Percentiles rank a stretch among this genome's conserved stretches.
These are phyloP conservation scores for Sceloporus tristichus DNA, from an alignment of 2,113 vertebrate species.

Conservation along the genomic window DNA sequence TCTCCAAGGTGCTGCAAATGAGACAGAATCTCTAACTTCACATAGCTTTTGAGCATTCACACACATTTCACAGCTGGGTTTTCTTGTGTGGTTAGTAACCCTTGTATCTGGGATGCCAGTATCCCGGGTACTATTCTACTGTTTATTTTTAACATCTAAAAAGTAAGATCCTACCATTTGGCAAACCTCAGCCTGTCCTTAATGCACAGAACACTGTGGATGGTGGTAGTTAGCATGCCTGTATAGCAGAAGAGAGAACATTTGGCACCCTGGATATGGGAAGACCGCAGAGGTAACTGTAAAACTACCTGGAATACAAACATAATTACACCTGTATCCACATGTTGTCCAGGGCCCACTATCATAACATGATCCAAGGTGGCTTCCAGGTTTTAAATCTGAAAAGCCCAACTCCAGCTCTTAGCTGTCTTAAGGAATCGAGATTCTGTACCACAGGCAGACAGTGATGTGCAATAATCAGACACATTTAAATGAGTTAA, in stretches of 20 bases:
- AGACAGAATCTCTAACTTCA: neutral
- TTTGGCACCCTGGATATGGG: neutral
- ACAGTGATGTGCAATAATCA: neutral
- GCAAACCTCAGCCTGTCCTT: neutral
- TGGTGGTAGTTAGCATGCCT: neutral
- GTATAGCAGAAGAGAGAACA: neutral
- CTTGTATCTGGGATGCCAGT: neutral
- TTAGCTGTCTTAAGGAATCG: neutral
- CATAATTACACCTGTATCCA: too few relatives aligned
- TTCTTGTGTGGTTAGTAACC: neutral
- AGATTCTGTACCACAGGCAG: neutral
- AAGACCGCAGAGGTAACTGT: neutral
- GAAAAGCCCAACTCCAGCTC: neutral
- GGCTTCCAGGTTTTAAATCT: neutral
- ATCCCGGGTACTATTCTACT: neutral
- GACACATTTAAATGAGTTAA: neutral
- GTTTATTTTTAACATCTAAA: neutral
- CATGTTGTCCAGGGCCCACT: too few relatives aligned
- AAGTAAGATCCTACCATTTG: neutral
- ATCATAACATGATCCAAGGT: neutral
- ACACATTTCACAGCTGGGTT: neutral
- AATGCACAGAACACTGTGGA: neutral
- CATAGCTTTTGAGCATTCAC: neutral
- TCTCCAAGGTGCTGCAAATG: neutral
- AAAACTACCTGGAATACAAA: neutral